These are phyloP conservation scores for Mesorhabditis sp. DNA, from an alignment of 2,888 invertebrate genomes.

Conservation along the genomic window DNA sequence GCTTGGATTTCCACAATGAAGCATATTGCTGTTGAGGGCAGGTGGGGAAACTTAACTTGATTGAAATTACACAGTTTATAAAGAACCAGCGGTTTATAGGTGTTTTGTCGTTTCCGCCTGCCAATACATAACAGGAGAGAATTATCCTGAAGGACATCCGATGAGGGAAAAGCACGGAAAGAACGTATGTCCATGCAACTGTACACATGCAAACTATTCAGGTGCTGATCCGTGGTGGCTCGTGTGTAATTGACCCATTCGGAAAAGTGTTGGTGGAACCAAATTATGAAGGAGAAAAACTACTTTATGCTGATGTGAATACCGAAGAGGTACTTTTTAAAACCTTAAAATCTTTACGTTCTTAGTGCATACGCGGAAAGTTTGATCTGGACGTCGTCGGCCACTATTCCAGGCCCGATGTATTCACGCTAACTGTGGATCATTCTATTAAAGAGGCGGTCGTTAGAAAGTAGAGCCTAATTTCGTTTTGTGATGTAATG, in stretches of 20 bases:
- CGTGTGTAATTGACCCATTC: constrained; percentile 48
- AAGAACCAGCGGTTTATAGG: constrained; percentile 11
- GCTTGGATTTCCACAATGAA: constrained; percentile 51
- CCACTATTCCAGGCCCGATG: constrained; percentile 41
- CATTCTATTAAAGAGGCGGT: too few species aligned
- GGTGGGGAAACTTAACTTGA: constrained; percentile 11
- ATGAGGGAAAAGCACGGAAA: constrained; percentile 29
- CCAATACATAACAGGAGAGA: constrained; percentile 39
- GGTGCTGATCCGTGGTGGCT: constrained; percentile 49
- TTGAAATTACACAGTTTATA: background rate
- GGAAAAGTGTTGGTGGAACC: constrained; percentile 48
- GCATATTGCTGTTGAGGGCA: constrained; percentile 50
- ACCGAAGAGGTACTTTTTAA: background rate
- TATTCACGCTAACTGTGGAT: constrained; percentile 38
- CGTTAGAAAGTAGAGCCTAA: too few species aligned
- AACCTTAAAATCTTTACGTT: background rate
- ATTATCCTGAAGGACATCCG: constrained; percentile 43
- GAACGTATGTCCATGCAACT: background rate
- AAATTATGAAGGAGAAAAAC: constrained; percentile 29
- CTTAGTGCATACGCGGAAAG: constrained; percentile 26
- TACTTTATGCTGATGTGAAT: constrained; percentile 13
- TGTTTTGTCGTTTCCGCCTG: constrained; percentile 53
- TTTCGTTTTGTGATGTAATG: too few species aligned
- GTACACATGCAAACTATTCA: constrained; percentile 7
- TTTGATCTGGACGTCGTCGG: constrained; percentile 44